Evolutionary conservation across 1,140 invertebrate genomes (phyloP).

Genomic region (Dendrolimus kikuchii): DNA sequence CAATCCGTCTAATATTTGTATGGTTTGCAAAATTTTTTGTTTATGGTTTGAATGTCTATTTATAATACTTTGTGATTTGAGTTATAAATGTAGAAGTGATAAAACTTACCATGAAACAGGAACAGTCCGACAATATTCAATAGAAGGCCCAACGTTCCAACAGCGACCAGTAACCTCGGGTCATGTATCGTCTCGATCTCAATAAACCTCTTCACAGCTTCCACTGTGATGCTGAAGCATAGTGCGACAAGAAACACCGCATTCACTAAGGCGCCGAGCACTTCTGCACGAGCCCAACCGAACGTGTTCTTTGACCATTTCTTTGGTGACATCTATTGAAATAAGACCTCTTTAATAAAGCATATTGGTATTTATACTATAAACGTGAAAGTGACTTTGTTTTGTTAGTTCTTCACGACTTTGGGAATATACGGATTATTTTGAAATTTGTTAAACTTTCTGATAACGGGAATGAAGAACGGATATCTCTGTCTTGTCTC

Average conservation of each 20-base stretch:
- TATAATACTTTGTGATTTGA: background rate
- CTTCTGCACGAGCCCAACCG: conserved; percentile 94
- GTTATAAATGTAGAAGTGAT: background rate
- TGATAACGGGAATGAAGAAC: no score
- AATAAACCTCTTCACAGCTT: conserved; percentile 91
- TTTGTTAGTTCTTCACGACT: no score
- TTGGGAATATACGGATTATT: no score
- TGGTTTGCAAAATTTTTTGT: no score
- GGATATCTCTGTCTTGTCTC: no score
- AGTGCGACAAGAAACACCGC: conserved; percentile 94
- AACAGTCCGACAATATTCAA: conserved; percentile 89
- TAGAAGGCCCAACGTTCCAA: conserved; percentile 84
- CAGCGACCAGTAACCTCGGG: conserved; percentile 81
- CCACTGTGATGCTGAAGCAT: conserved; percentile 93
- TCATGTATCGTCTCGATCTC: conserved; percentile 89
- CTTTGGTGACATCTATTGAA: conserved; percentile 90
- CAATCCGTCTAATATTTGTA: no score
- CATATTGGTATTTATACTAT: no score
- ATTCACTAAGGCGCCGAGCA: conserved; percentile 94
- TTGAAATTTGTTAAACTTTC: no score
- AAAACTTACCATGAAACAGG: conserved; percentile 84
- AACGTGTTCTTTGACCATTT: conserved; percentile 97
- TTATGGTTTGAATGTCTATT: no score
- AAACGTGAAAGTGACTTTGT: no score
- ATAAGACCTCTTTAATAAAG: background rate